phyloP scores from a whole-genome alignment of 1,140 invertebrate genomes.

The Hypothenemus hampei region DNA sequence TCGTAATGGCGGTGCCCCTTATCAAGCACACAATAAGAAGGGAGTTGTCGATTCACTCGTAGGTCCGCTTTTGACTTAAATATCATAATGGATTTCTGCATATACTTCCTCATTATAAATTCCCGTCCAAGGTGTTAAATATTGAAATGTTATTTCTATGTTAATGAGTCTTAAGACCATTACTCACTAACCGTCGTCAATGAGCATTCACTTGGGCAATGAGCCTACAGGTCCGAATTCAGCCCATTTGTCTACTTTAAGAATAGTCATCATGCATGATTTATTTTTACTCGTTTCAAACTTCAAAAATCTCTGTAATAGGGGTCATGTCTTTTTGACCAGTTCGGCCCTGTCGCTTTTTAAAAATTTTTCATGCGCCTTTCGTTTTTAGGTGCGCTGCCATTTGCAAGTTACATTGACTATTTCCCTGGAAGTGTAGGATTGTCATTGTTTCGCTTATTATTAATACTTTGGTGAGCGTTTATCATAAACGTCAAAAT shows the following conservation, averaged over 20 bases:
- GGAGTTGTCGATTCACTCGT: too few relatives aligned
- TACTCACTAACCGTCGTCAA: conserved; percentile 22
- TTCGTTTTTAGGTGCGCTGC: conserved; percentile 14
- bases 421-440: conserved; percentile 14
- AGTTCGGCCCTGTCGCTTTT: too few relatives aligned
- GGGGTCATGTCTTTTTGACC: too few relatives aligned
- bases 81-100: conserved; percentile 5
- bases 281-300: too few relatives aligned
- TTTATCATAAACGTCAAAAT: conserved; percentile 11
- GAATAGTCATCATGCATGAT: too few relatives aligned
- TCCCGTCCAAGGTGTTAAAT: conserved; percentile 20
- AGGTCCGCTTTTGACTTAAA: too few relatives aligned
- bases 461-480: conserved; percentile 9
- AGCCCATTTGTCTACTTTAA: not conserved
- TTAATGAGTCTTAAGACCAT: conserved; percentile 18
- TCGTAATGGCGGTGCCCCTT: too few relatives aligned
- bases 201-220: conserved; percentile 14
- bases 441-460: conserved; percentile 19
- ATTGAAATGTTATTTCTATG: conserved; percentile 26
- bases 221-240: conserved; percentile 1
- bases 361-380: conserved; percentile 13
- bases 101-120: conserved; percentile 22
- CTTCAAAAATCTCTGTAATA: too few relatives aligned
- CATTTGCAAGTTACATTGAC: conserved; percentile 18
- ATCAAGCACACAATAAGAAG: conserved; percentile 5